These are phyloP conservation scores for Graphium colonna DNA, from an alignment of 2,888 invertebrate species.

Conservation along the genomic window DNA sequence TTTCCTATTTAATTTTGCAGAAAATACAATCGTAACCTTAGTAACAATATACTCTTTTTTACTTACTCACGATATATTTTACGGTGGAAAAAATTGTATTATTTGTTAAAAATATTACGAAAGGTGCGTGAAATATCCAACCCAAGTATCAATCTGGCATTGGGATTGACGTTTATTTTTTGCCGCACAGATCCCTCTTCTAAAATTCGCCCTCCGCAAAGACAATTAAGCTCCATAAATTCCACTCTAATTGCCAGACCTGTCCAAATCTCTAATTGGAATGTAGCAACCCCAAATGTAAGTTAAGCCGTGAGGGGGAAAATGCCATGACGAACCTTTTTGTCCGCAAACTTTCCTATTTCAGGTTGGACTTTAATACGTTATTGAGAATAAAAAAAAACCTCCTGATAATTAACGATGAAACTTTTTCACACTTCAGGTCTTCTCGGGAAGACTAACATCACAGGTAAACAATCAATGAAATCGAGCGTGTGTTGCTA, in stretches of 20 bases:
- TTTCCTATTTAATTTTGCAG: too few relatives aligned
- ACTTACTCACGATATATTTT: too few relatives aligned
- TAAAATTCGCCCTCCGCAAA: constrained; percentile 41
- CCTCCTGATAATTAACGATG: constrained; percentile 74
- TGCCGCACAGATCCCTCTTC: constrained; percentile 36
- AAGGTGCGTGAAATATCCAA: constrained; percentile 14
- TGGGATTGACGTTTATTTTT: constrained; percentile 47
- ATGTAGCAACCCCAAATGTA: constrained; percentile 42
- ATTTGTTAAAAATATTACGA: too few relatives aligned
- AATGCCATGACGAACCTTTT: constrained; percentile 61
- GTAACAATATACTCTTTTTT: too few relatives aligned
- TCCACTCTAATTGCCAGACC: constrained; percentile 51
- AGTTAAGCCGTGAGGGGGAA: constrained; percentile 36
- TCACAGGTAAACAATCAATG: constrained; percentile 73
- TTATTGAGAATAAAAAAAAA: constrained; percentile 47
- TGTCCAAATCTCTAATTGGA: constrained; percentile 58
- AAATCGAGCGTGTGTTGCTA: constrained; percentile 52
- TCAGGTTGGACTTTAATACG: constrained; percentile 71
- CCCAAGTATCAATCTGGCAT: constrained; percentile 34
- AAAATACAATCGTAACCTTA: too few relatives aligned
- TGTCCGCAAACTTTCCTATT: constrained; percentile 75
- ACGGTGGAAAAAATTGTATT: too few relatives aligned
- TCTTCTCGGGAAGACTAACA: constrained; percentile 82
- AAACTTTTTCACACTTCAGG: constrained; percentile 80
- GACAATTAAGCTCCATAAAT: constrained; percentile 55